A percentile compares a stretch with the other conserved stretches of the same genome.
These are phyloP conservation scores for Machaerirhynchus nigripectus DNA, from an alignment of 2,113 vertebrate species.

Conservation along the genomic window DNA sequence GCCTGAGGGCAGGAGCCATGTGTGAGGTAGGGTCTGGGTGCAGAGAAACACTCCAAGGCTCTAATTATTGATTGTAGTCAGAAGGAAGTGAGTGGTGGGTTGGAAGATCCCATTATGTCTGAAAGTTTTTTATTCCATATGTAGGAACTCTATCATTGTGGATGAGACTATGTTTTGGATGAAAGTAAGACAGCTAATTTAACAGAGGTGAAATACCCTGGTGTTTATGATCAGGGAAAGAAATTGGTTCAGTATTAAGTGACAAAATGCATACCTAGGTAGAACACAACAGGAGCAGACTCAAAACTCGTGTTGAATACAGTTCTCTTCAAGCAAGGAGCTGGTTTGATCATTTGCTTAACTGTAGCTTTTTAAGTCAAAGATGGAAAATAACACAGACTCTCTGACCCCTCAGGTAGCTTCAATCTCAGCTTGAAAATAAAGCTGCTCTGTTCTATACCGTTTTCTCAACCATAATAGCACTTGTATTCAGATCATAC, in stretches of 20 bases:
- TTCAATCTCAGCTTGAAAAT: not conserved
- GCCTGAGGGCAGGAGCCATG: not conserved
- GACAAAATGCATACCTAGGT: not conserved
- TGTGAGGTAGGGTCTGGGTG: not conserved
- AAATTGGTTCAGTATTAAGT: not conserved
- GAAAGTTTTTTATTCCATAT: not conserved
- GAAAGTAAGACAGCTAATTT: not conserved
- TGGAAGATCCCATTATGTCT: not conserved
- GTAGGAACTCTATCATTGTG: not conserved
- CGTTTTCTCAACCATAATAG: not conserved
- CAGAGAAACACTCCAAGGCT: not conserved
- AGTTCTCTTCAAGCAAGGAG: not conserved
- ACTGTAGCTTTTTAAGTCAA: not conserved
- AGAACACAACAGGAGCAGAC: not conserved
- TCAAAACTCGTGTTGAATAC: not conserved
- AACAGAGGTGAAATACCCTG: not conserved
- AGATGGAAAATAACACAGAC: not conserved
- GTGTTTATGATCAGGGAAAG: not conserved
- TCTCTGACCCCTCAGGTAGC: not conserved
- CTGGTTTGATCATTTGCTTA: not conserved
- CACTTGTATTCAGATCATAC: not conserved
- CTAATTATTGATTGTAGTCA: not conserved
- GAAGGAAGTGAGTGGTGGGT: not conserved
- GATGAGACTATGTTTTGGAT: not conserved
- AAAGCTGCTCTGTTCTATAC: not conserved